Percentiles rank a stretch among this genome's conserved stretches.
Evolutionary conservation across 2,113 vertebrate genomes (phyloP).

Genomic region (Rhinoptilus africanus): DNA sequence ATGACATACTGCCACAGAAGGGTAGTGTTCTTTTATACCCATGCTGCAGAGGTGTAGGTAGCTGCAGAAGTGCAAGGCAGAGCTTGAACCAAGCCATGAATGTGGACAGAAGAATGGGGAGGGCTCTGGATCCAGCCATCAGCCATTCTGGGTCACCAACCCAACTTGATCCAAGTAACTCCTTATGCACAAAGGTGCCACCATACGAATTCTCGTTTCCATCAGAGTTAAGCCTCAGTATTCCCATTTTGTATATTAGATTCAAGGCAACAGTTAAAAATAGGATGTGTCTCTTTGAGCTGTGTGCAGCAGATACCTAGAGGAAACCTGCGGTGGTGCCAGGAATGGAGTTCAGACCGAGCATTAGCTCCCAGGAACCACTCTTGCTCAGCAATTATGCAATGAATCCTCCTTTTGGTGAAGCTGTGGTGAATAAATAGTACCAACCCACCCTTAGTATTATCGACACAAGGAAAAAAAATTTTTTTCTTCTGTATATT

Average conservation of each 20-base stretch:
- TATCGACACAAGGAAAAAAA: background rate
- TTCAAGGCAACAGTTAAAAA: background rate
- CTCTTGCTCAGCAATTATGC: background rate
- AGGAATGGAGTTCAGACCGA: background rate
- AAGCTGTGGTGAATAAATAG: background rate
- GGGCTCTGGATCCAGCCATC: background rate
- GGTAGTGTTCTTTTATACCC: background rate
- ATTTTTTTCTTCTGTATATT: background rate
- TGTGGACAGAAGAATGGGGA: background rate
- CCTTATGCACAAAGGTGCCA: fast-evolving
- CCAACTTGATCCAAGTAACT: background rate
- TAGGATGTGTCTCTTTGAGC: background rate
- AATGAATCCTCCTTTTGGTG: background rate
- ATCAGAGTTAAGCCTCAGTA: background rate
- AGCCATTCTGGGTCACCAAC: background rate
- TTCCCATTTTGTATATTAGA: background rate
- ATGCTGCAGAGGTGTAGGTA: fast-evolving
- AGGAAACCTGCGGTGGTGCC: background rate
- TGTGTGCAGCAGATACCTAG: background rate
- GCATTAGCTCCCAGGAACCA: background rate
- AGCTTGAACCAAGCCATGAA: background rate
- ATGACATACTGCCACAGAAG: fast-evolving
- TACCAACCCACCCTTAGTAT: background rate
- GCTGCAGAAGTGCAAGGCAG: background rate
- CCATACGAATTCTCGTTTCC: background rate